Base-by-base conservation (phyloP, 2,888 invertebrate species). In the Zygaena filipendulae region DNA sequence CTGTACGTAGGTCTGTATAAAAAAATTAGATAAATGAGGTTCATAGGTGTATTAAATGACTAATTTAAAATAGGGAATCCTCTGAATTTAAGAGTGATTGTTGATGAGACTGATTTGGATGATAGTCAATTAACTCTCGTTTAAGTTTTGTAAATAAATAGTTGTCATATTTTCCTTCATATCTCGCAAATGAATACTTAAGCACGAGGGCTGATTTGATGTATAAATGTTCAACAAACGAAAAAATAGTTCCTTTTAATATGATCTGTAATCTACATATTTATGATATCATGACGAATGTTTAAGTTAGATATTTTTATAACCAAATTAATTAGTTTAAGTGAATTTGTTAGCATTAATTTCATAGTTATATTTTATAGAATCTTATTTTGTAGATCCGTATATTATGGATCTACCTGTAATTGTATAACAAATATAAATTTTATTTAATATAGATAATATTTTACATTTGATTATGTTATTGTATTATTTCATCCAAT, bases 371-470 rank as follows among this genome's bases (percentile, higher is more conserved):
- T 31, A 38, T 36, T 30, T 38, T 39, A n/a, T n/a, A n/a, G n/a
- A 39, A 39, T 35, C 32, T 21, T 25, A 9, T 29, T 30, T 32
- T 29, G 27, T 21, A 29, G 23, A 13, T 72, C 47, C 74, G 69
- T 75, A 74, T 72, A 75, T 77, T 77, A 75, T 60, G 74, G 64
- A 62, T 47, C 46, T n/a, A n/a, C n/a, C 51, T 43, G 51, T 63
- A 60, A 70, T 69, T 68, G 71, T 68, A 63, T 51, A 12, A 51
- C 52, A 60, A 61, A 66, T 70, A 60, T 55, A 49, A 50, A 56
- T 62, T 64, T 52, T 42, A 40, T 42, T 39, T 49, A 58, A 59
- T 56, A 63, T 45, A 66, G 52, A 58, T 49, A 51, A 47, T 49
- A 45, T 45, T 52, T 43, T 35, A 43, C 49, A 24, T 39, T 32